These are phyloP conservation scores for Aplidium turbinatum DNA, from an alignment of 23 tunicate genomes.

Conservation along the genomic window DNA sequence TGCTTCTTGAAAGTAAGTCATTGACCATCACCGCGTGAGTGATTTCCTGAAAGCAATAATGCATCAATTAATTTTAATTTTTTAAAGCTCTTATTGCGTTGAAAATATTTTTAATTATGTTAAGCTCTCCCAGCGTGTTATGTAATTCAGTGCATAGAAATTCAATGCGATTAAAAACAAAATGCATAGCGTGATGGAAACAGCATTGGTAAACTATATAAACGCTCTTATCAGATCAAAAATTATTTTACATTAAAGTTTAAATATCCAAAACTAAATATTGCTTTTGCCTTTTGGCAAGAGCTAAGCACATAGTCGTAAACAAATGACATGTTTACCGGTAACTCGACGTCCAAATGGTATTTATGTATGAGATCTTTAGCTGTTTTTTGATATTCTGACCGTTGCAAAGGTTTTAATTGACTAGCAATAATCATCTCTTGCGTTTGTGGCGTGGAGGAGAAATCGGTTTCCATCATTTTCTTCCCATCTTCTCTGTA, in stretches of 20 bases:
- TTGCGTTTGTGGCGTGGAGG: slow-evolving; percentile 50
- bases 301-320: no score
- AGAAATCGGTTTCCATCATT: slow-evolving; percentile 43
- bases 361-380: slow-evolving; percentile 77
- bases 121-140: no score
- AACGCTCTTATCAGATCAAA: no score
- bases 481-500: slow-evolving; percentile 51
- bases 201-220: no score
- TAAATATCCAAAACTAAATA: no score
- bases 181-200: no score
- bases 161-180: no score
- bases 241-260: no score
- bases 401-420: slow-evolving; percentile 63
- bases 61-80: no score
- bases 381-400: slow-evolving; percentile 65
- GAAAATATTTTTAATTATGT: no score
- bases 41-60: slow-evolving; percentile 48
- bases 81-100: background rate
- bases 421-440: slow-evolving; percentile 84
- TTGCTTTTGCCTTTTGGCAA: no score
- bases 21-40: slow-evolving; percentile 71
- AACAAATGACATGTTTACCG: slow-evolving; percentile 32
- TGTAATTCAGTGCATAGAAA: no score
- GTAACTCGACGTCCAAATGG: slow-evolving; percentile 83
- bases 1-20: slow-evolving; percentile 57